phyloP scores from a whole-genome alignment of 1,140 invertebrate genomes.

The Pissodes strobi region DNA sequence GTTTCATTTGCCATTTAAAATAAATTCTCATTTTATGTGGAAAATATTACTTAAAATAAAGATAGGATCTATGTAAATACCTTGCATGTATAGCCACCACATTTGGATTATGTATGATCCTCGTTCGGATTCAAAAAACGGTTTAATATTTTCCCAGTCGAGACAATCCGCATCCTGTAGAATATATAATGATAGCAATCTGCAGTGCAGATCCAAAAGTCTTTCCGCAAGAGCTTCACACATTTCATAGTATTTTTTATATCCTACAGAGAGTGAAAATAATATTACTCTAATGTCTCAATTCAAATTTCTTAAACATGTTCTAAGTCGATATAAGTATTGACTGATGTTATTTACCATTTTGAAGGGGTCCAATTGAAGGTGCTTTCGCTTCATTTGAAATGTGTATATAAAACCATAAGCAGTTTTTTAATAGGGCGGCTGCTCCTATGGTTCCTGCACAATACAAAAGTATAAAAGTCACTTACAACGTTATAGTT shows the following conservation, averaged over 20 bases:
- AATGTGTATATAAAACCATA: constrained; percentile 73
- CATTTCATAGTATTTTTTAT: constrained; percentile 78
- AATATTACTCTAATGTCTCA: constrained; percentile 12
- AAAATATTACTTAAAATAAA: no score
- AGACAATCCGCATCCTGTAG: constrained; percentile 77
- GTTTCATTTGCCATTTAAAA: no score
- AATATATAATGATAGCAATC: constrained; percentile 75
- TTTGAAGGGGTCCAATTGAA: constrained; percentile 51
- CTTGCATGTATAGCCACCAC: constrained; percentile 86
- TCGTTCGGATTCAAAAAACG: constrained; percentile 69
- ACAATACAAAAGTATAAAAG: not conserved
- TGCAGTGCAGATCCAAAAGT: constrained; percentile 74
- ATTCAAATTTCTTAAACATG: not conserved
- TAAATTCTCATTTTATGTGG: no score
- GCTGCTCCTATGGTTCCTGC: constrained; percentile 73
- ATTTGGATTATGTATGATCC: constrained; percentile 79
- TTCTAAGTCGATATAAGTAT: not conserved
- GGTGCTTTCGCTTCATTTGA: constrained; percentile 57
- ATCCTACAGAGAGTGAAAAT: no score
- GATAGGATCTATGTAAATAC: constrained; percentile 56
- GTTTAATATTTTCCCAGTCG: constrained; percentile 65
- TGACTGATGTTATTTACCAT: not conserved
- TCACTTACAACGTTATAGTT: not conserved
- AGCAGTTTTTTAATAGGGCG: constrained; percentile 73
- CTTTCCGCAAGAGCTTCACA: constrained; percentile 78